Percentiles rank a stretch among this genome's conserved stretches.
These are phyloP conservation scores for Saccopteryx leptura DNA, from an alignment of 2,113 vertebrate species.

Conservation along the genomic window DNA sequence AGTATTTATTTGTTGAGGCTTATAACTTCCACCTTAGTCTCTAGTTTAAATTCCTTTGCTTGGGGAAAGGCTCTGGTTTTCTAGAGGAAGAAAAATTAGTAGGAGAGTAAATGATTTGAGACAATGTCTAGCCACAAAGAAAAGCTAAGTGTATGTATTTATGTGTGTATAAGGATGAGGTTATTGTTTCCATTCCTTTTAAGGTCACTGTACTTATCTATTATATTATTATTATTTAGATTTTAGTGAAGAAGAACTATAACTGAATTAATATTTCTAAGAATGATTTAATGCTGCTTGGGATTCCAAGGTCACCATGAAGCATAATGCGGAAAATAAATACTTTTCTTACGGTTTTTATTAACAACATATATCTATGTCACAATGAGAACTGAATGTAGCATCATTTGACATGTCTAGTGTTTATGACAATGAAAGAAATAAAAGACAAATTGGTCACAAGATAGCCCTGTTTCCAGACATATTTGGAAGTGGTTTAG, in stretches of 20 bases:
- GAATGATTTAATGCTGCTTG: background rate
- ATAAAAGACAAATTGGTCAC: background rate
- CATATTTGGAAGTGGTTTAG: background rate
- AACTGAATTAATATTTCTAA: background rate
- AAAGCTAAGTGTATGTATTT: background rate
- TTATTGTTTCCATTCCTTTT: background rate
- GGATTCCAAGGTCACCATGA: background rate
- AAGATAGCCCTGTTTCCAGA: background rate
- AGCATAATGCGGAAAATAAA: background rate
- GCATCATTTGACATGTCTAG: background rate
- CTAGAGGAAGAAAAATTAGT: background rate
- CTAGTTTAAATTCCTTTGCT: background rate
- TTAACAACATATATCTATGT: background rate
- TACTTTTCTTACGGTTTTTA: background rate
- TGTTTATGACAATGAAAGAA: background rate
- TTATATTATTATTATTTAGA: background rate
- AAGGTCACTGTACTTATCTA: background rate
- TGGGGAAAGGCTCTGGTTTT: background rate
- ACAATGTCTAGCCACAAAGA: background rate
- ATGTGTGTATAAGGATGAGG: rapidly evolving
- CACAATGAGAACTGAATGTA: background rate
- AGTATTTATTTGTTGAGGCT: background rate
- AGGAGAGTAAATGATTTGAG: background rate
- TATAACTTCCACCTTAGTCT: background rate
- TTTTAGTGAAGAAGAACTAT: background rate